A percentile compares a stretch with the other conserved stretches of the same genome.
Conservation (phyloP, 2,797 vertebrate genomes). For the Amniataba percoides region DNA sequence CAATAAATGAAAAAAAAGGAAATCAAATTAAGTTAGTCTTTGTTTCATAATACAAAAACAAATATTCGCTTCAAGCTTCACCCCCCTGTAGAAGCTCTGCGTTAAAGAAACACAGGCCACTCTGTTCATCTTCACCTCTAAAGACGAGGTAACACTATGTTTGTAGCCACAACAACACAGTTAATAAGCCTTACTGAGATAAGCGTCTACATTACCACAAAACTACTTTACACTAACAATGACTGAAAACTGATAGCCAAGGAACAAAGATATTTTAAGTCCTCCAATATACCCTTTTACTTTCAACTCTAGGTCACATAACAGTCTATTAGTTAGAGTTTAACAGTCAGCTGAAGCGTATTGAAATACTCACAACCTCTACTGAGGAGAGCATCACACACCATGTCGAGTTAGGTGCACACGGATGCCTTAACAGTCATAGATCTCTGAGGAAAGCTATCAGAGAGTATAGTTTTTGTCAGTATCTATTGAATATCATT, state of each 20-base stretch:
- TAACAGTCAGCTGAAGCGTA: constrained; percentile 85
- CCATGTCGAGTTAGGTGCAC: constrained; percentile 68
- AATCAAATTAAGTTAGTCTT: constrained; percentile 33
- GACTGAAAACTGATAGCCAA: constrained; percentile 46
- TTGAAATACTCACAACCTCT: constrained; percentile 67
- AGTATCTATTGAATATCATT: constrained; percentile 59
- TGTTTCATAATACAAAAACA: constrained; percentile 48
- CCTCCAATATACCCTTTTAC: constrained; percentile 40
- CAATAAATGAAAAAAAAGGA: constrained; percentile 24
- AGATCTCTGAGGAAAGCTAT: constrained; percentile 77
- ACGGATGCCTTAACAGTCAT: constrained; percentile 84
- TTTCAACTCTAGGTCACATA: constrained; percentile 68
- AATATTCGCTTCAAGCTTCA: constrained; percentile 26
- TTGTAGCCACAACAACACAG: constrained; percentile 57
- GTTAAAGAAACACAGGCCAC: constrained; percentile 23
- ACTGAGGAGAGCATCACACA: constrained; percentile 61
- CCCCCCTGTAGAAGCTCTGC: constrained; percentile 14
- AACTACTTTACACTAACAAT: constrained; percentile 58
- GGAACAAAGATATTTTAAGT: constrained; percentile 44
- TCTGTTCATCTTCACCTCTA: constrained; percentile 37
- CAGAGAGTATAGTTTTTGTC: constrained; percentile 80
- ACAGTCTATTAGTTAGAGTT: constrained; percentile 82
- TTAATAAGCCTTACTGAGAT: constrained; percentile 60
- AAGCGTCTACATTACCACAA: constrained; percentile 50
- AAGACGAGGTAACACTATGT: constrained; percentile 46